These are phyloP conservation scores for Orthosia gothica DNA, from an alignment of 2,888 invertebrate species.

Conservation along the genomic window DNA sequence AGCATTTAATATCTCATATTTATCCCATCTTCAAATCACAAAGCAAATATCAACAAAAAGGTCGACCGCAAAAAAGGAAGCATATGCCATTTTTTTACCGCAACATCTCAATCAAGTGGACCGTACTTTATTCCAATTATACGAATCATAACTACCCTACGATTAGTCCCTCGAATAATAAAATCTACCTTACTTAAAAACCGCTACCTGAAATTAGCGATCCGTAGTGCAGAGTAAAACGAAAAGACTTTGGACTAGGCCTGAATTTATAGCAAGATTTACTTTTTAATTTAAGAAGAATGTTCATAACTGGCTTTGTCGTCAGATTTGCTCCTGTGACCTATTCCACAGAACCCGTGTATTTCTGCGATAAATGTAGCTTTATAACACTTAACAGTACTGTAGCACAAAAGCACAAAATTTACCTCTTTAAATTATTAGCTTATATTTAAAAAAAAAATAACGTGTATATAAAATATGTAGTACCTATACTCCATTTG, in stretches of 20 bases:
- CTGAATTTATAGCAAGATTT: neutral
- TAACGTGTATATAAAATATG: no score
- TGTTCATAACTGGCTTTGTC: no score
- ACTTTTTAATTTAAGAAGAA: neutral
- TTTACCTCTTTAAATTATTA: no score
- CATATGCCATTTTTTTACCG: constrained; percentile 55
- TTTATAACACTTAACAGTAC: no score
- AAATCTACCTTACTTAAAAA: constrained; percentile 51
- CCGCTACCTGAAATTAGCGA: constrained; percentile 65
- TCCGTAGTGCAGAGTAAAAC: constrained; percentile 34
- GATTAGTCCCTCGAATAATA: constrained; percentile 62
- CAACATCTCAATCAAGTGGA: constrained; percentile 62
- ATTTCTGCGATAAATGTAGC: no score
- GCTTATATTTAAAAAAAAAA: no score
- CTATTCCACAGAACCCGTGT: no score
- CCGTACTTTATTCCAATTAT: constrained; percentile 63
- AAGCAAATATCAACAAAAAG: constrained; percentile 55
- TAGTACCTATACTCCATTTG: no score
- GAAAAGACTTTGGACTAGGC: neutral
- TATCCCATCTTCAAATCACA: constrained; percentile 34
- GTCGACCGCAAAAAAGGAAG: constrained; percentile 35
- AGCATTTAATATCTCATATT: constrained; percentile 25
- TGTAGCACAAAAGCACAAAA: no score
- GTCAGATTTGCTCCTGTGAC: no score
- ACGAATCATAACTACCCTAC: constrained; percentile 53